These are phyloP conservation scores for Acropora yongei DNA, from an alignment of 64 coral and sea anemone genomes.

Conservation along the genomic window DNA sequence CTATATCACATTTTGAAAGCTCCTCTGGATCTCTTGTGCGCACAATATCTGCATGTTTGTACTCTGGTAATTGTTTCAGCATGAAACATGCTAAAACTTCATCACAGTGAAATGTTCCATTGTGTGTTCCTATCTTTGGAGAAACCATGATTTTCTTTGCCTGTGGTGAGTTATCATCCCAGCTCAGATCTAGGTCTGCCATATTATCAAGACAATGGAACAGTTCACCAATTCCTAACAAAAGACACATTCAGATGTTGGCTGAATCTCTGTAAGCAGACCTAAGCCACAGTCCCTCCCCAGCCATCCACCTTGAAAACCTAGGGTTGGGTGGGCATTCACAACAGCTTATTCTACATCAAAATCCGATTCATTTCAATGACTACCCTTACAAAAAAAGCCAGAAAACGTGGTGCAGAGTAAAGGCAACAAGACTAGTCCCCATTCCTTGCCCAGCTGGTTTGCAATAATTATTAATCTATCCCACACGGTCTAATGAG, in stretches of 20 bases:
- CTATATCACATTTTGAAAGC: conserved; percentile 85
- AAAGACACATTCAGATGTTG: background rate
- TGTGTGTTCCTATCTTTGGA: conserved; percentile 93
- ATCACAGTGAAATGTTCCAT: conserved; percentile 99
- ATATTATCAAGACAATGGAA: conserved; percentile 8
- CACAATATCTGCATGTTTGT: conserved; percentile 81
- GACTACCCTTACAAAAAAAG: too few species aligned
- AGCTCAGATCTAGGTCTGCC: conserved; percentile 46
- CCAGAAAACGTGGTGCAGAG: too few species aligned
- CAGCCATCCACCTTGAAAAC: too few species aligned
- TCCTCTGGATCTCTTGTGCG: conserved; percentile 80
- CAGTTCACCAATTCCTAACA: background rate
- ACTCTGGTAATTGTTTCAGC: conserved; percentile 81
- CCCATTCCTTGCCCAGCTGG: too few species aligned
- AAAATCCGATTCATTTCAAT: too few species aligned
- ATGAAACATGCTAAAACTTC: conserved; percentile 95
- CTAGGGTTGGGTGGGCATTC: too few species aligned
- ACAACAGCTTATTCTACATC: too few species aligned
- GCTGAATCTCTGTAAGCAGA: background rate
- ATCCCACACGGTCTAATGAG: too few species aligned
- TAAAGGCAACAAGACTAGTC: too few species aligned
- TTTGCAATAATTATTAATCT: too few species aligned
- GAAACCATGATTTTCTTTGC: conserved; percentile 58
- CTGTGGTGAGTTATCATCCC: conserved; percentile 42
- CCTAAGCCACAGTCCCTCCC: too few species aligned